Conservation (phyloP, 1,140 invertebrate genomes). For the Lordiphosa collinella region DNA sequence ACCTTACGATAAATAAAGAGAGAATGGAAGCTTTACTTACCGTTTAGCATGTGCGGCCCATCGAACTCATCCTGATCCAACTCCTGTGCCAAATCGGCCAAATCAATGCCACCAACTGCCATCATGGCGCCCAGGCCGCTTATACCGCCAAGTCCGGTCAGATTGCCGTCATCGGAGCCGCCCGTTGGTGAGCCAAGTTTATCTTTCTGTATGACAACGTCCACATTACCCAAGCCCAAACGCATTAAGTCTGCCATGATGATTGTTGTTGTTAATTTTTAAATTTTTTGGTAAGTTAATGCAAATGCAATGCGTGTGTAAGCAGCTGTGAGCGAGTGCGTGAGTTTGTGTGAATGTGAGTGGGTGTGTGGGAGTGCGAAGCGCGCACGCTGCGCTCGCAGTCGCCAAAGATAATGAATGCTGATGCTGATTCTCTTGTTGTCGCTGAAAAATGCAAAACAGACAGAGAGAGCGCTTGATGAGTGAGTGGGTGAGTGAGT, state of each 20-base stretch:
- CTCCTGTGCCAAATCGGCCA: constrained; percentile 84
- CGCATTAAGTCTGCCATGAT: constrained; percentile 85
- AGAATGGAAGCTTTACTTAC: constrained; percentile 59
- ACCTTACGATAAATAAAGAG: not conserved
- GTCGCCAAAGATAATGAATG: constrained; percentile 1
- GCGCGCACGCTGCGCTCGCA: not conserved
- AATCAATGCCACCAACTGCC: constrained; percentile 81
- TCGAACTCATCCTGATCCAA: constrained; percentile 90
- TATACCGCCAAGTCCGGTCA: constrained; percentile 81
- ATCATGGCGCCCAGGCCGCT: constrained; percentile 83
- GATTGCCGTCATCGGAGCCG: constrained; percentile 90
- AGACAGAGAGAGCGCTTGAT: constrained; percentile 4
- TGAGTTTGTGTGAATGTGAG: not conserved
- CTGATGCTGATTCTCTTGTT: constrained; percentile 3
- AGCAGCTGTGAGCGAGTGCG: constrained; percentile 32
- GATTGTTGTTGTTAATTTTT: too few relatives aligned
- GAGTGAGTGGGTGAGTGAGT: constrained; percentile 13
- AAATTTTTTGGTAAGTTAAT: constrained; percentile 28
- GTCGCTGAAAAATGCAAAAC: constrained; percentile 5
- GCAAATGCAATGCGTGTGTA: constrained; percentile 44
- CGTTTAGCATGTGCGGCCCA: constrained; percentile 84
- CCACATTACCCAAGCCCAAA: constrained; percentile 82
- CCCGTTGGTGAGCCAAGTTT: constrained; percentile 91
- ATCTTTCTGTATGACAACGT: constrained; percentile 84
- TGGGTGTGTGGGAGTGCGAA: constrained; percentile 5